These are phyloP conservation scores for Myrmophylax atrothorax DNA, from an alignment of 2,113 vertebrate genomes.

Conservation along the genomic window DNA sequence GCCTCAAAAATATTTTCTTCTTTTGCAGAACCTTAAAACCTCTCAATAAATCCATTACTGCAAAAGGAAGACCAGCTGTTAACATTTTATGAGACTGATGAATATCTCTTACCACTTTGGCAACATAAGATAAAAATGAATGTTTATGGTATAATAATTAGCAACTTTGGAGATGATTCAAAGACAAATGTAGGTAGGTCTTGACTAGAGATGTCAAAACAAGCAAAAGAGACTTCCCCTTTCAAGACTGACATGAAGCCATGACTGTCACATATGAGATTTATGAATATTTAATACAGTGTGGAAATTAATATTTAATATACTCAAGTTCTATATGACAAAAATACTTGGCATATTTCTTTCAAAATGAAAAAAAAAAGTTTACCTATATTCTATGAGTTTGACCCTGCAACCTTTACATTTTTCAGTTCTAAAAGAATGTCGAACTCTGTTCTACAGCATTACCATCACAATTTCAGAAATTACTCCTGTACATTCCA, in stretches of 20 bases:
- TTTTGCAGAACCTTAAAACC: not conserved
- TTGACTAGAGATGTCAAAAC: slow-evolving; percentile 17
- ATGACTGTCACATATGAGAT: not conserved
- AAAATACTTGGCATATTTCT: not conserved
- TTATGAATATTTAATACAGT: slow-evolving; percentile 40
- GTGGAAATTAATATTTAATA: slow-evolving; percentile 64
- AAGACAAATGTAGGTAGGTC: not conserved
- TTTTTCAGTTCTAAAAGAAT: not conserved
- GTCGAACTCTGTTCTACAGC: not conserved
- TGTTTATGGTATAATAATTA: slow-evolving; percentile 42
- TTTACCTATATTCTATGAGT: not conserved
- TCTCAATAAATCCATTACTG: slow-evolving; percentile 1
- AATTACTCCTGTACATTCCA: not conserved
- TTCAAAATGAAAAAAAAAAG: slow-evolving; percentile 41
- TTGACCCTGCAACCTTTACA: not conserved
- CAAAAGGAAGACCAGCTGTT: not conserved
- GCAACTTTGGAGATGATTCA: slow-evolving; percentile 22
- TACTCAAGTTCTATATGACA: not conserved
- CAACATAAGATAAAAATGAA: slow-evolving; percentile 15
- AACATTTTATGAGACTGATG: not conserved
- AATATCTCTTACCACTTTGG: not conserved
- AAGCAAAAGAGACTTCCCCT: not conserved
- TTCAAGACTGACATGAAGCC: slow-evolving; percentile 24
- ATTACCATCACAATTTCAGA: not conserved
- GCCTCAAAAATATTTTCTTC: not conserved